Conservation (phyloP, 1,140 invertebrate species). For the Eumeta japonica region DNA sequence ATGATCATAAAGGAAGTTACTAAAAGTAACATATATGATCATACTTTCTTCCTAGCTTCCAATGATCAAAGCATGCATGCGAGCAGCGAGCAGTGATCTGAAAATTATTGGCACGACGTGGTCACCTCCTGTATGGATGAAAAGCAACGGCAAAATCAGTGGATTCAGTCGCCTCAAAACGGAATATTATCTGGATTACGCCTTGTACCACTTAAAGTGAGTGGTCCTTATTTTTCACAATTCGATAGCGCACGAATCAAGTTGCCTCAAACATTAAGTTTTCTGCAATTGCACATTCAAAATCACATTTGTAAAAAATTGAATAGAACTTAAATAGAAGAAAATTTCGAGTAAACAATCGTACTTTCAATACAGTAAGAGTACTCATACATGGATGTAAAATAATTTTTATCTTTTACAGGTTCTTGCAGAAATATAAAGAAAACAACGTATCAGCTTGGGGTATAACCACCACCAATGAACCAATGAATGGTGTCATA, state of each 20-base stretch:
- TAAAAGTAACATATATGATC: no score
- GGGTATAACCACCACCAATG: constrained; percentile 68
- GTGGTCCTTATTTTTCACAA: no score
- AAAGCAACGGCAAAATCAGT: constrained; percentile 65
- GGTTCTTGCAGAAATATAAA: constrained; percentile 60
- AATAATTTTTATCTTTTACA: no score
- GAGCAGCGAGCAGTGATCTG: constrained; percentile 11
- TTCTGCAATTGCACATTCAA: no score
- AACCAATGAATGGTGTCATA: constrained; percentile 61
- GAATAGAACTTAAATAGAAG: no score
- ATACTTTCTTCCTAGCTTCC: constrained; percentile 74
- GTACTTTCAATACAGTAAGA: no score
- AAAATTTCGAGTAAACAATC: no score
- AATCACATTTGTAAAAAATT: neutral
- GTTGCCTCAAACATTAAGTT: no score
- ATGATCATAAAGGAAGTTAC: no score
- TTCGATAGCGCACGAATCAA: no score
- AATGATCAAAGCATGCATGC: constrained; percentile 57
- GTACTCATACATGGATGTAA: no score
- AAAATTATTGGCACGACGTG: constrained; percentile 71
- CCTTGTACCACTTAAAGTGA: constrained; percentile 74
- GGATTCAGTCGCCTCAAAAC: constrained; percentile 60
- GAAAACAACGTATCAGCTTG: constrained; percentile 59
- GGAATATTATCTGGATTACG: constrained; percentile 75
- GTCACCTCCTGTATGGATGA: constrained; percentile 92